These are phyloP conservation scores for Drosophila repleta DNA, from an alignment of 1,140 invertebrate species.

Conservation along the genomic window DNA sequence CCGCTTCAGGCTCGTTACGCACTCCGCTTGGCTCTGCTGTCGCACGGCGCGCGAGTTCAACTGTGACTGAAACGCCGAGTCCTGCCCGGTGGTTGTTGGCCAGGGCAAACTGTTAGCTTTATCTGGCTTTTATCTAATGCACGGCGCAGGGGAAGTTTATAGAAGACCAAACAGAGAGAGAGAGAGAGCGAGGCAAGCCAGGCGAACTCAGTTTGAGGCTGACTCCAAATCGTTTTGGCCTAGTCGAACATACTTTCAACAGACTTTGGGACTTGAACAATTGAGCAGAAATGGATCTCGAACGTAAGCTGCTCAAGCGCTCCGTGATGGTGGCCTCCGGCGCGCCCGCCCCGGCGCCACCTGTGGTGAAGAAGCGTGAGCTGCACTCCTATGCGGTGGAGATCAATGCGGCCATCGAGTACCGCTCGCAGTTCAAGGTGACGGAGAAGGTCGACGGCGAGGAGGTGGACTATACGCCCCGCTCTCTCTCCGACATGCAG, in stretches of 20 bases:
- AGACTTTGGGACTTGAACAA: too few relatives aligned
- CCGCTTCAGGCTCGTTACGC: too few relatives aligned
- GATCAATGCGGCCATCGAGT: constrained; percentile 28
- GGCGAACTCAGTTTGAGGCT: too few relatives aligned
- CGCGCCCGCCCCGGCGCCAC: neutral
- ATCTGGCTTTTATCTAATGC: constrained; percentile 68
- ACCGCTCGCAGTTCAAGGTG: constrained; percentile 54
- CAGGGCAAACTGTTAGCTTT: constrained; percentile 55
- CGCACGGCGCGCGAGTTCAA: constrained; percentile 51
- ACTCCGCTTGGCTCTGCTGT: constrained; percentile 22
- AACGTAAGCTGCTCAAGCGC: constrained; percentile 32
- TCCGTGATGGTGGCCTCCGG: constrained; percentile 38
- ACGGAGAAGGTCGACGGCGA: constrained; percentile 36
- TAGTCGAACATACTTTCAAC: too few relatives aligned
- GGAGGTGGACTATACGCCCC: constrained; percentile 56
- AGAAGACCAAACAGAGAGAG: too few relatives aligned
- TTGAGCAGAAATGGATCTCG: neutral
- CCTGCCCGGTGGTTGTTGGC: constrained; percentile 45
- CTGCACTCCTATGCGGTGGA: constrained; percentile 49
- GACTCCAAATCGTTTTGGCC: too few relatives aligned
- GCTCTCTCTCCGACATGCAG: constrained; percentile 9
- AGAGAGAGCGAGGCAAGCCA: too few relatives aligned
- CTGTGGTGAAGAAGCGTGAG: neutral
- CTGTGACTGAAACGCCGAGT: constrained; percentile 55
- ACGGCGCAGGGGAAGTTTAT: constrained; percentile 37